These are phyloP conservation scores for Tipula lateralis DNA, from an alignment of 2,888 invertebrate genomes.

Conservation along the genomic window DNA sequence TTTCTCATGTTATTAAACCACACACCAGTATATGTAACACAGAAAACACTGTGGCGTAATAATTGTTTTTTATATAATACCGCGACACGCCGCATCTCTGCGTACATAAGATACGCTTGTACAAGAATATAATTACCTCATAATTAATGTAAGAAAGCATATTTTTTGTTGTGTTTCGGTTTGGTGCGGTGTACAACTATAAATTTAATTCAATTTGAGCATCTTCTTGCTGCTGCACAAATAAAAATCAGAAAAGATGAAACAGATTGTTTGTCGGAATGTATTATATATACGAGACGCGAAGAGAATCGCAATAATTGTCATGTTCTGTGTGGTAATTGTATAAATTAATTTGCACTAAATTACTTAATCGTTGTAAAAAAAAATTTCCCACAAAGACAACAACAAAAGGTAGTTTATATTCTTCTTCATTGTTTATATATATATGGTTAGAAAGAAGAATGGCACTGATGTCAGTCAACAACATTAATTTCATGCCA, in stretches of 20 bases:
- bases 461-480: not conserved
- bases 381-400: not conserved
- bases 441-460: not conserved
- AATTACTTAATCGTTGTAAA: not conserved
- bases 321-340: not conserved
- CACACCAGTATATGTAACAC: not conserved
- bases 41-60: not conserved
- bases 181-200: no score
- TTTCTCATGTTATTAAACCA: not conserved
- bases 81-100: not conserved
- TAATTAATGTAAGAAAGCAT: not conserved
- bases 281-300: not conserved
- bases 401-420: not conserved
- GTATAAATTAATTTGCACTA: constrained; percentile 24
- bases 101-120: not conserved
- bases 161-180: no score
- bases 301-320: not conserved
- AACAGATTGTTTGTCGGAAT: not conserved
- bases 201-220: not conserved
- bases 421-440: not conserved
- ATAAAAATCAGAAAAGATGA: not conserved
- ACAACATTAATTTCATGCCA: constrained; percentile 4
- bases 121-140: not conserved
- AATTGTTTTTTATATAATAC: not conserved
- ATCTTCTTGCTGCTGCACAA: not conserved